Evolutionary conservation across 2,113 vertebrate genomes (phyloP).

Genomic region (Manacus vitellinus): DNA sequence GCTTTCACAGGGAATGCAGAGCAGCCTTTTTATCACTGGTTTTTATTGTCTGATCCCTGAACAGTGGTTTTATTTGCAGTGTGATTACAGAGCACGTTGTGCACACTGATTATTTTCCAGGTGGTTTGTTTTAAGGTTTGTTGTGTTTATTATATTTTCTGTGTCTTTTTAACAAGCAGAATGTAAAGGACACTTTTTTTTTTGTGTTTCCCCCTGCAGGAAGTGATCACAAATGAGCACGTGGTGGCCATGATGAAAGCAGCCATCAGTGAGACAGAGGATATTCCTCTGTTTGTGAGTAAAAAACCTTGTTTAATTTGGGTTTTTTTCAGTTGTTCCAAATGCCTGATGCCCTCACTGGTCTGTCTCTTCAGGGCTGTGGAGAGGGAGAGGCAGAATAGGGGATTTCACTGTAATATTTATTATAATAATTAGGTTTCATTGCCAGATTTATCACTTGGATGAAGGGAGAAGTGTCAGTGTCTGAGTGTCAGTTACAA

Average conservation of each 20-base stretch:
- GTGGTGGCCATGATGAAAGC: constrained; percentile 99
- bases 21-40: not conserved
- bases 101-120: not conserved
- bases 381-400: not conserved
- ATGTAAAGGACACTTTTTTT: not conserved
- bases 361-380: not conserved
- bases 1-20: not conserved
- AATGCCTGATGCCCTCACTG: fast-evolving
- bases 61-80: not conserved
- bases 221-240: constrained; percentile 93
- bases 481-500: not conserved
- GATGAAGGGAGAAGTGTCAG: not conserved
- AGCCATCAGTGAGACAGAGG: constrained; percentile 90
- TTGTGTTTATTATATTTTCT: not conserved
- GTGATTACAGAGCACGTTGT: fast-evolving
- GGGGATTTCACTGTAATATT: not conserved
- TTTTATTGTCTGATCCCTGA: not conserved
- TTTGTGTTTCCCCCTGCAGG: constrained; percentile 73
- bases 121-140: not conserved
- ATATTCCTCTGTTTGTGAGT: constrained; percentile 93
- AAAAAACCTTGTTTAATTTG: not conserved
- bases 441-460: not conserved
- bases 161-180: not conserved
- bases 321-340: not conserved
- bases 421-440: not conserved